These are phyloP conservation scores for Plodia interpunctella DNA, from an alignment of 1,140 invertebrate species.

Conservation along the genomic window DNA sequence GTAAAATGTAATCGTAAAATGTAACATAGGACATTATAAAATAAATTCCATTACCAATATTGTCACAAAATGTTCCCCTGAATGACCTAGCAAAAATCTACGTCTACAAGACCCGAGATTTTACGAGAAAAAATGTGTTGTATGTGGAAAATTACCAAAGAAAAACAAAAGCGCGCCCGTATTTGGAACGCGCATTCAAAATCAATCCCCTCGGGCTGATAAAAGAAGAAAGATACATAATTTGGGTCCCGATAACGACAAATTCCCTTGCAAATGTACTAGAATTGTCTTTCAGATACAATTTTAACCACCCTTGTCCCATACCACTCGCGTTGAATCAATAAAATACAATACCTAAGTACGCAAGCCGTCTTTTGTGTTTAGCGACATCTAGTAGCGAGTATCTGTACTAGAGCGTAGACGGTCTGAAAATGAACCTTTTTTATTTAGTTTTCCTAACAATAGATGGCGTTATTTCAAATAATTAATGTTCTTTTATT, in stretches of 20 bases:
- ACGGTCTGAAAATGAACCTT: neutral
- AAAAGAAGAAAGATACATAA: constrained; percentile 10
- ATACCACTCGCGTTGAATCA: constrained; percentile 18
- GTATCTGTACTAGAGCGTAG: constrained; percentile 14
- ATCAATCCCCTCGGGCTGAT: constrained; percentile 6
- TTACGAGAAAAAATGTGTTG: no score
- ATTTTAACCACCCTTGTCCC: neutral
- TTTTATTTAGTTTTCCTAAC: constrained; percentile 12
- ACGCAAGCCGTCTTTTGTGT: constrained; percentile 13
- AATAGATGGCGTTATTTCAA: constrained; percentile 23
- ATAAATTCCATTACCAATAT: no score
- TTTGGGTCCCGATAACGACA: neutral
- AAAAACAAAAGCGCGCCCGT: neutral
- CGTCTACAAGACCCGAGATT: no score
- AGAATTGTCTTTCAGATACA: neutral
- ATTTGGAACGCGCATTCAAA: neutral
- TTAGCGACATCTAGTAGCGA: constrained; percentile 26
- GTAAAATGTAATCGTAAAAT: no score
- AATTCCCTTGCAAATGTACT: neutral
- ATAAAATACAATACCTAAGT: constrained; percentile 14
- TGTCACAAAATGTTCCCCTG: no score
- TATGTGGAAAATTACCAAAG: neutral
- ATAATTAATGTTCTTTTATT: constrained; percentile 17
- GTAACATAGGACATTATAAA: no score
- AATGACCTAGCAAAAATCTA: no score